Evolutionary conservation across 2,113 vertebrate genomes (phyloP), one percentile per base, ranked within the genome.

Genomic region (Cyprinus carpio): DNA sequence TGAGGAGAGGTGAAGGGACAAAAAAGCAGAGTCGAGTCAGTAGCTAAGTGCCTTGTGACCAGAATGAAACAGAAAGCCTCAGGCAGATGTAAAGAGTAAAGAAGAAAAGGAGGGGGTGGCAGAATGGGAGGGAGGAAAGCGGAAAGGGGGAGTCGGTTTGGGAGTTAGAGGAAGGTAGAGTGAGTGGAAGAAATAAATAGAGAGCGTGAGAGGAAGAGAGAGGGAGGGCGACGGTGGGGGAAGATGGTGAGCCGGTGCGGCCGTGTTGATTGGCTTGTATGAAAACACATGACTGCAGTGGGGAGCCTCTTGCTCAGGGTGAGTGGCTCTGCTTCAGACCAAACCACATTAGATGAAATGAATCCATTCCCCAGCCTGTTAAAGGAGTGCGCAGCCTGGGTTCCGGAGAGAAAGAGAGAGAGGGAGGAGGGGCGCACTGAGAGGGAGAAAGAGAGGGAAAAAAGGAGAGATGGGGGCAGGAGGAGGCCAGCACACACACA

Each of bases 261-360:
- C 81, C 58, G 65, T 87, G 75, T 84, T 87, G 87, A 89, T 88
- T 89, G 89, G 90, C 87, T 91, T 87, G 87, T 89, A 87, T 89
- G 89, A 89, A 89, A 90, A 87, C 84, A 88, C 85, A 88, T 89
- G 90, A 88, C 85, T 87, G 87, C 81, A 88, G 85, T 89, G 75
- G 87, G 76, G 87, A 87, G 88, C 85, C 81, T 89, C 84, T 86
- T 85, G 89, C 86, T 92, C 91, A 49, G 93, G 91, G 90, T 89
- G 93, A 92, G 92, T 91, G 93, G 94, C 94, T 93, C 90, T 88
- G 91, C 93, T 91, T 92, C 93, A 94, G 94, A 93, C 95, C 95
- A 91, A 94, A 94, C 94, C 93, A 90, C 94, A 95, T 92, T 95
- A 94, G 94, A 95, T 94, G 92, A 95, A 93, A 92, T 92, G 94